Conservation (phyloP, 2,113 vertebrate genomes). For the Glaucidium brasilianum region DNA sequence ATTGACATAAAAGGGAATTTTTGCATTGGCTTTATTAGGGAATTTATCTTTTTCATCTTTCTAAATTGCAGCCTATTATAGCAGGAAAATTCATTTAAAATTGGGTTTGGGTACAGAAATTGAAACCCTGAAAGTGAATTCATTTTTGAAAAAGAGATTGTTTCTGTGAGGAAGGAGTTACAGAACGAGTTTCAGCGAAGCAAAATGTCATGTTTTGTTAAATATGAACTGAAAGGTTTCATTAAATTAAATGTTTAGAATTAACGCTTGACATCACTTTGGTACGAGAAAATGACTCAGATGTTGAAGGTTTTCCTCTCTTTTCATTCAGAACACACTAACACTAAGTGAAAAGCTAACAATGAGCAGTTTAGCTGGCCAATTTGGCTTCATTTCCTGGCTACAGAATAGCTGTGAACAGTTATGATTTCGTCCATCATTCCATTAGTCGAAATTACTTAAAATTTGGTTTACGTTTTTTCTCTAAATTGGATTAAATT, state of each 20-base stretch:
- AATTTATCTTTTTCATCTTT: not conserved
- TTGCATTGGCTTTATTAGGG: not conserved
- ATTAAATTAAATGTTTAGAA: slow-evolving; percentile 36
- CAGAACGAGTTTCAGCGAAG: not conserved
- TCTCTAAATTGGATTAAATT: slow-evolving; percentile 15
- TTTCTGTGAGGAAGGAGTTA: not conserved
- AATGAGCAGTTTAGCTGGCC: slow-evolving; percentile 15
- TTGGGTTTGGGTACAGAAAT: not conserved
- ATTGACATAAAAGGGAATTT: not conserved
- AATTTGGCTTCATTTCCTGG: slow-evolving; percentile 53
- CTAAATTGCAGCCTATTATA: not conserved
- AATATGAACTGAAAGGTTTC: not conserved
- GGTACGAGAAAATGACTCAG: slow-evolving; percentile 72
- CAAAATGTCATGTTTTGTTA: not conserved
- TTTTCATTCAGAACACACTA: slow-evolving; percentile 65
- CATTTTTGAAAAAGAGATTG: not conserved
- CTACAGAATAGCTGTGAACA: slow-evolving; percentile 21
- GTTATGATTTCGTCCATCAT: slow-evolving; percentile 46
- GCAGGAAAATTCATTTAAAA: not conserved
- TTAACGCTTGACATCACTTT: slow-evolving; percentile 65
- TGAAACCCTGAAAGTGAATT: not conserved
- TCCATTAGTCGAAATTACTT: not conserved
- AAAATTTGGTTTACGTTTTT: not conserved
- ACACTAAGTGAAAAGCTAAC: slow-evolving; percentile 26
- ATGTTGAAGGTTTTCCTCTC: not conserved